Conservation (phyloP, 1,140 invertebrate species). For the Sarcophaga bullata region DNA sequence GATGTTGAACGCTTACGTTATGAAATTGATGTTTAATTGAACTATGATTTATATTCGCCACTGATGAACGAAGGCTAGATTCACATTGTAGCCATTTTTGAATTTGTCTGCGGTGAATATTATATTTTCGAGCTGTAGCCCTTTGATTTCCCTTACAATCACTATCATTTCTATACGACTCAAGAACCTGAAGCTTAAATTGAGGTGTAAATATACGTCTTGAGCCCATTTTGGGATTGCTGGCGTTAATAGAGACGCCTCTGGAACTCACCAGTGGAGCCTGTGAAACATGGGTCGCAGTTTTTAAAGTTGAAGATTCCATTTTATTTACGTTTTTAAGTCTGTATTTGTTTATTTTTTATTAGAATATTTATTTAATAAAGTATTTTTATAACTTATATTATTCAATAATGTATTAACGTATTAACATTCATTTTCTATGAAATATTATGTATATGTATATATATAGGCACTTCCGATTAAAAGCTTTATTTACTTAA, state of each 20-base stretch:
- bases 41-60: conserved; percentile 67
- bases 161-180: conserved; percentile 82
- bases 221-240: conserved; percentile 74
- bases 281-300: not conserved
- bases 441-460: too few relatives aligned
- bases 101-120: conserved; percentile 85
- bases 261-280: conserved; percentile 1
- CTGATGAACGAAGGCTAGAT: conserved; percentile 75
- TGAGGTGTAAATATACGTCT: conserved; percentile 84
- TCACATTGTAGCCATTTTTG: conserved; percentile 90
- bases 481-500: conserved; percentile 21
- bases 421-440: not conserved
- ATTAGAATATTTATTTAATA: not conserved
- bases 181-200: conserved; percentile 86
- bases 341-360: too few relatives aligned
- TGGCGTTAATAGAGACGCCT: conserved; percentile 54
- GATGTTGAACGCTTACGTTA: conserved; percentile 48
- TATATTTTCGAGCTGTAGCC: conserved; percentile 86
- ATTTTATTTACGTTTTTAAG: too few relatives aligned
- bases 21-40: conserved; percentile 50
- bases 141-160: conserved; percentile 87
- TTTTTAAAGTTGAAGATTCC: not conserved
- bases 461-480: conserved; percentile 26
- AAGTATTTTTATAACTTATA: not conserved
- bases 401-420: conserved; percentile 2